These are phyloP conservation scores for Tenthredo livida DNA, from an alignment of 2,888 invertebrate species.

Conservation along the genomic window DNA sequence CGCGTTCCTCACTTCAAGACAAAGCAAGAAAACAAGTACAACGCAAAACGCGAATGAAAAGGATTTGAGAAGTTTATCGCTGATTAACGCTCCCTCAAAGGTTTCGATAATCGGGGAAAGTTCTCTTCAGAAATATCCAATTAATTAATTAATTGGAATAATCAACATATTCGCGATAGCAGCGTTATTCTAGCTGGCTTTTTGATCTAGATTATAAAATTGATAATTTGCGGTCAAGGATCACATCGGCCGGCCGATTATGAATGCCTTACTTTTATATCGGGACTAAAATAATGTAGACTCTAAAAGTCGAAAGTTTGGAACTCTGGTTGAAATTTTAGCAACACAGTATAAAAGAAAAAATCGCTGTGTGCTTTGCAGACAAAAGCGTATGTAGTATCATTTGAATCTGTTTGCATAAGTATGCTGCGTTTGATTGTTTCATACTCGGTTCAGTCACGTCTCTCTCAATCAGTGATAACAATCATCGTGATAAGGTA, in stretches of 20 bases:
- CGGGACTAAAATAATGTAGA: background rate
- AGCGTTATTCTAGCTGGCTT: background rate
- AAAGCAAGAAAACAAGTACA: background rate
- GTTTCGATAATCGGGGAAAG: background rate
- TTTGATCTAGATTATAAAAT: constrained; percentile 14
- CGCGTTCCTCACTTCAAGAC: background rate
- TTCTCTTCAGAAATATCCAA: background rate
- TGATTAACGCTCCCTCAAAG: background rate
- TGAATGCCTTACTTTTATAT: background rate
- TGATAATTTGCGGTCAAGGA: constrained; percentile 43
- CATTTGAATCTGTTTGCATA: background rate
- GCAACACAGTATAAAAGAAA: background rate
- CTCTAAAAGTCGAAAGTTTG: background rate
- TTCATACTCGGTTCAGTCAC: background rate
- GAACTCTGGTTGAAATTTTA: background rate
- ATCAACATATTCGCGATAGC: background rate
- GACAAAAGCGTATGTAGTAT: background rate
- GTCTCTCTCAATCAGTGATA: background rate
- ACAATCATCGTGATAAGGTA: constrained; percentile 25
- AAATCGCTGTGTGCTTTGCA: background rate
- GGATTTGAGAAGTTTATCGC: background rate
- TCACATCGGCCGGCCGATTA: background rate
- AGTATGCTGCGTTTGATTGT: background rate
- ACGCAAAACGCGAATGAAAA: background rate
- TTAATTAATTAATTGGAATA: background rate